Percentiles rank a stretch among this genome's conserved stretches.
Conservation (phyloP, 2,888 invertebrate species). For the Gibbula magus region DNA sequence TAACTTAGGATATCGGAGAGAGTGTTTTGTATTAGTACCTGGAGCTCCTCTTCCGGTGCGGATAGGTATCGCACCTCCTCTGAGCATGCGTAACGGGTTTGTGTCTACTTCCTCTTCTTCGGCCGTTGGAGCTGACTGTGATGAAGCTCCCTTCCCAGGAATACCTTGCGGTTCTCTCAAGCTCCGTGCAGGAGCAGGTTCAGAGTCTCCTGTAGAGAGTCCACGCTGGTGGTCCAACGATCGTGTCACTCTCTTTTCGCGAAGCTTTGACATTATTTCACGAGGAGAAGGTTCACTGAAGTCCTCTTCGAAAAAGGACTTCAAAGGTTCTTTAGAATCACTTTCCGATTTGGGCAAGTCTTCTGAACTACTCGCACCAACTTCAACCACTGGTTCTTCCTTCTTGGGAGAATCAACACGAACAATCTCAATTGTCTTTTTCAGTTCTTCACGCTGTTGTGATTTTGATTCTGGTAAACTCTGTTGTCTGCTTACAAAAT, state of each 20-base stretch:
- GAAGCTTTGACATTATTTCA: constrained; percentile 67
- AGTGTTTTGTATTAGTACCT: constrained; percentile 58
- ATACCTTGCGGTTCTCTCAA: constrained; percentile 70
- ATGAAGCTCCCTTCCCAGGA: constrained; percentile 53
- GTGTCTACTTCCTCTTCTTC: constrained; percentile 75
- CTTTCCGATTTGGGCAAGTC: constrained; percentile 6
- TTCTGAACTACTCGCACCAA: not conserved
- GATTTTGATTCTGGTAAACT: constrained; percentile 11
- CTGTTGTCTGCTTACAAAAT: not conserved
- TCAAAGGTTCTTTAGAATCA: constrained; percentile 25
- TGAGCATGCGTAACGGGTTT: constrained; percentile 83
- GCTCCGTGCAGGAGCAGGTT: constrained; percentile 48
- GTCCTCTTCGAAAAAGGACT: constrained; percentile 61
- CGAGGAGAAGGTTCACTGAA: constrained; percentile 67
- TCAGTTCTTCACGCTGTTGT: constrained; percentile 39
- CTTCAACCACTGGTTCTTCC: constrained; percentile 30
- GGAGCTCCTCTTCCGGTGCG: constrained; percentile 58
- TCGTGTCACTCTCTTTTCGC: constrained; percentile 66
- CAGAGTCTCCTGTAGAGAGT: constrained; percentile 45
- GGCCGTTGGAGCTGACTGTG: constrained; percentile 65
- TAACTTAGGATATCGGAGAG: constrained; percentile 50
- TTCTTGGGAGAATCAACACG: constrained; percentile 39
- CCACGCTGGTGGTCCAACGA: constrained; percentile 68
- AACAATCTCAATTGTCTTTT: constrained; percentile 47
- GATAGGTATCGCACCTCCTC: constrained; percentile 69